phyloP scores from a whole-genome alignment of 1,140 invertebrate genomes.

The Chlorops oryzae region DNA sequence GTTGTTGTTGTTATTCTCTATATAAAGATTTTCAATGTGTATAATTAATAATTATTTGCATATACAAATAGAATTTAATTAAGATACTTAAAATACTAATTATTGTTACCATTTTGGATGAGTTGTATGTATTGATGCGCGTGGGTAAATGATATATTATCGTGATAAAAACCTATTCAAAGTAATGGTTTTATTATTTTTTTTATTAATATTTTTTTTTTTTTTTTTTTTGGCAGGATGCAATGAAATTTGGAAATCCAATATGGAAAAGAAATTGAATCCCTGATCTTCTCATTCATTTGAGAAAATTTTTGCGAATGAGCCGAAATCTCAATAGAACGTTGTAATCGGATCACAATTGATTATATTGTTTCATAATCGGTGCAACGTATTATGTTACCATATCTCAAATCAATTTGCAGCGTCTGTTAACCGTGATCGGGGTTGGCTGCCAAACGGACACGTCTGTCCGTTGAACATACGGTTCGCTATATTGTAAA shows the following conservation, averaged over 20 bases:
- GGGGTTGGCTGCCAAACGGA: no score
- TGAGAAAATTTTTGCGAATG: no score
- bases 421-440: no score
- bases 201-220: neutral
- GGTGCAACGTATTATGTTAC: no score
- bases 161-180: conserved; percentile 5
- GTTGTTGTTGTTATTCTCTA: conserved; percentile 26
- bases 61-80: conserved; percentile 12
- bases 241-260: neutral
- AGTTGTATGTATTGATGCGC: conserved; percentile 27
- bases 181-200: neutral
- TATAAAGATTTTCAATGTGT: conserved; percentile 19
- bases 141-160: conserved; percentile 20
- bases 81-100: conserved; percentile 38
- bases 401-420: neutral
- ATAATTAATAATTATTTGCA: conserved; percentile 15
- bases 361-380: no score
- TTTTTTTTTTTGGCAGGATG: neutral
- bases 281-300: neutral
- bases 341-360: no score
- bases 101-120: conserved; percentile 46
- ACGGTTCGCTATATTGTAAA: no score
- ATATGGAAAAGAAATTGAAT: neutral
- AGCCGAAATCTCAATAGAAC: no score
- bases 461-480: no score